Evolutionary conservation across 2,113 vertebrate species (phyloP).

Genomic region (Colaptes auratus): DNA sequence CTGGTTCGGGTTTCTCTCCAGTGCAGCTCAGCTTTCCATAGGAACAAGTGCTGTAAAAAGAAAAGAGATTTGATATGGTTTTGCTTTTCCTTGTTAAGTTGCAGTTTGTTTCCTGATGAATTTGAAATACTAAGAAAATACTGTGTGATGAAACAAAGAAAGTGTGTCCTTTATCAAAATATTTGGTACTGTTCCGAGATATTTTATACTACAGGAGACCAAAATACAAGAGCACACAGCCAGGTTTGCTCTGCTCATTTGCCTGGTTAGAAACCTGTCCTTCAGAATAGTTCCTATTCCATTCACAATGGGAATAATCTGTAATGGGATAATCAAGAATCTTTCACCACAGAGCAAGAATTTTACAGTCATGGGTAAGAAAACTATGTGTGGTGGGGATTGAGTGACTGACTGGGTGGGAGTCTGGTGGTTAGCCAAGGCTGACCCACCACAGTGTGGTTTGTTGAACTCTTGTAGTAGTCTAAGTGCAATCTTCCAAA

Average conservation of each 20-base stretch:
- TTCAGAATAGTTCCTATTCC: background rate
- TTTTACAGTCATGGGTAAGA: background rate
- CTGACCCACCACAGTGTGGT: background rate
- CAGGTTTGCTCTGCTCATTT: background rate
- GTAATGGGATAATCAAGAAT: background rate
- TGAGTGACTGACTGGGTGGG: background rate
- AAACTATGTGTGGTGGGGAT: background rate
- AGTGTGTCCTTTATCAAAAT: background rate
- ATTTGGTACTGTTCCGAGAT: background rate
- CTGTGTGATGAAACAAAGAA: background rate
- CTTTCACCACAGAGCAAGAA: background rate
- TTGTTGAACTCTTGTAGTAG: background rate
- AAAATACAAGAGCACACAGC: background rate
- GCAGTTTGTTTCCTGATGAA: background rate
- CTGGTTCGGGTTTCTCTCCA: slow-evolving; percentile 64
- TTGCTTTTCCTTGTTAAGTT: background rate
- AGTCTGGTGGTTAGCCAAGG: background rate
- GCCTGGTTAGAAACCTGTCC: background rate
- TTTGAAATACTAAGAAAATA: background rate
- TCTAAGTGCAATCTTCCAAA: background rate
- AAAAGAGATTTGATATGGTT: background rate
- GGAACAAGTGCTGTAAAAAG: slow-evolving; percentile 69
- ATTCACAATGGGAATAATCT: background rate
- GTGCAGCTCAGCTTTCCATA: slow-evolving; percentile 76
- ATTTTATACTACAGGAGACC: background rate